phyloP scores from a whole-genome alignment of 2,888 invertebrate species.

The Pterobdella sp. region DNA sequence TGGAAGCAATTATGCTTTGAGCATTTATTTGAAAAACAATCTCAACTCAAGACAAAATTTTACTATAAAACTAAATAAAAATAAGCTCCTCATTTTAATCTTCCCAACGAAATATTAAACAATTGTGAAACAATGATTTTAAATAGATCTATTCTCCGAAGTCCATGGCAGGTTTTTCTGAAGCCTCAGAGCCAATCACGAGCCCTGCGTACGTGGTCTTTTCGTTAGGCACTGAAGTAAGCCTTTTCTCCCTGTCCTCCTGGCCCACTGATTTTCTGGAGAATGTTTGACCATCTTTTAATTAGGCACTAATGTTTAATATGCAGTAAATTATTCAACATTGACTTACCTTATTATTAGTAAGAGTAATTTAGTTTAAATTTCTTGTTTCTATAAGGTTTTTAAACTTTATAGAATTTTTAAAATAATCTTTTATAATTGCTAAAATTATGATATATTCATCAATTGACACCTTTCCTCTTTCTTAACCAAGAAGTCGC shows the following conservation, averaged over 20 bases:
- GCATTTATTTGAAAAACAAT: neutral
- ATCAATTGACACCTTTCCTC: neutral
- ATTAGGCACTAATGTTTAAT: neutral
- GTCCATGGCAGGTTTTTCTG: constrained; percentile 23
- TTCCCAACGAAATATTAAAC: neutral
- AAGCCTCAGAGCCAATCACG: constrained; percentile 19
- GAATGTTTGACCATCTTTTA: neutral
- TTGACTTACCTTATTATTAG: too few species aligned
- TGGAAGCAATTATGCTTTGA: too few species aligned
- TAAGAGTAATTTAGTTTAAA: too few species aligned
- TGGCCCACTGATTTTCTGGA: neutral
- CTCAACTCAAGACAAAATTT: neutral
- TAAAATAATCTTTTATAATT: too few species aligned
- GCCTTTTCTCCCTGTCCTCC: neutral
- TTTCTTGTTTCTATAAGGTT: too few species aligned
- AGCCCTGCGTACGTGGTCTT: constrained; percentile 23
- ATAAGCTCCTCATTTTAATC: neutral
- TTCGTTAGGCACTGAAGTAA: neutral
- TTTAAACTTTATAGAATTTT: too few species aligned
- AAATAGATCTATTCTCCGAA: constrained; percentile 11
- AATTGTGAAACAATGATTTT: neutral
- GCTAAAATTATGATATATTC: too few species aligned
- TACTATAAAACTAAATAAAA: too few species aligned
- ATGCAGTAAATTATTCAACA: neutral
- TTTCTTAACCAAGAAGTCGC: neutral